Conservation (phyloP, 2,113 vertebrate genomes). For the Dunckerocampus dactyliophorus region DNA sequence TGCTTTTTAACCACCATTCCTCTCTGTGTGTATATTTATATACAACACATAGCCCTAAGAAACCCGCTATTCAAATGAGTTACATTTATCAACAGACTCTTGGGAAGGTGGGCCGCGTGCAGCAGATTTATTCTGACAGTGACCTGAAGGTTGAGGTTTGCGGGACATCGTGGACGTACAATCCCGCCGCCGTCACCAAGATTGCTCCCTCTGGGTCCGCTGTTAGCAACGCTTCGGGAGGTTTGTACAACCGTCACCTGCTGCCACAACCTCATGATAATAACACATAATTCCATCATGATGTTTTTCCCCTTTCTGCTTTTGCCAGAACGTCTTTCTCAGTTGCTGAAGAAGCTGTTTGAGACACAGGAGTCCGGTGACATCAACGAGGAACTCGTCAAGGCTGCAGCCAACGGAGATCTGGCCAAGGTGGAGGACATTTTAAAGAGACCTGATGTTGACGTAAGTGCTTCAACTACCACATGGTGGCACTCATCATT, state of each 20-base stretch:
- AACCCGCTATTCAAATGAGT: constrained; percentile 34
- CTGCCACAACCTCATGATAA: constrained; percentile 6
- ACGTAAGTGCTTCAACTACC: constrained; percentile 72
- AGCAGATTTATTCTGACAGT: constrained; percentile 99
- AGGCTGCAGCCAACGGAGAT: constrained; percentile 97
- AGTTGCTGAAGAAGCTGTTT: constrained; percentile 96
- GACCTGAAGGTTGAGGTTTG: constrained; percentile 99
- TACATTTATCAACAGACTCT: constrained; percentile 80
- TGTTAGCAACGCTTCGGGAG: constrained; percentile 96
- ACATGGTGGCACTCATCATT: background rate
- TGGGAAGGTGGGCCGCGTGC: constrained; percentile 96
- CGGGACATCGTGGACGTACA: constrained; percentile 98
- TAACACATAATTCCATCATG: constrained; percentile 9
- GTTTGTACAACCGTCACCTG: constrained; percentile 65
- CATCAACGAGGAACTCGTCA: constrained; percentile 97
- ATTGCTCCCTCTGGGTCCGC: constrained; percentile 94
- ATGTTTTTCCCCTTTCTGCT: constrained; percentile 18
- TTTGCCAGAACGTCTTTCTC: constrained; percentile 88
- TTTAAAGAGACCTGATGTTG: constrained; percentile 93
- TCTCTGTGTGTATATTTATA: background rate
- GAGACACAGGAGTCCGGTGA: constrained; percentile 99
- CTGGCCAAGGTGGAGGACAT: constrained; percentile 98
- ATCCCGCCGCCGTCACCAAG: constrained; percentile 96
- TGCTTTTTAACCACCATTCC: background rate
- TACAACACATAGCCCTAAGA: constrained; percentile 24